Evolutionary conservation across 2,797 vertebrate species (phyloP).

Genomic region (Dicrostonyx torquatus): DNA sequence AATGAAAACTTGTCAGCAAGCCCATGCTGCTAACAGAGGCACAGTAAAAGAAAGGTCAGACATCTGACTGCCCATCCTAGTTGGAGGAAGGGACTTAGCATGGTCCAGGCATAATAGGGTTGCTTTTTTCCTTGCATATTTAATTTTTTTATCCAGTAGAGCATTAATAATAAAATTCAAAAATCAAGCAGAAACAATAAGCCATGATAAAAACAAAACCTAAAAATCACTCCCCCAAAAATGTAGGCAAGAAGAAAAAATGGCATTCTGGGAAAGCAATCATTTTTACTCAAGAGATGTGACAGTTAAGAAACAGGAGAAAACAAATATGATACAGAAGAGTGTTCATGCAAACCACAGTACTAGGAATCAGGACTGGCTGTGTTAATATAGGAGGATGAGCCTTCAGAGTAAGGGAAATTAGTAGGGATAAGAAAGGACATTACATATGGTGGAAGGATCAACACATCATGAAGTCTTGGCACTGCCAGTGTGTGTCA

Average conservation of each 20-base stretch:
- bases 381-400: background rate
- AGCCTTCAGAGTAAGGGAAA: slow-evolving; percentile 20
- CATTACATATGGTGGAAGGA: background rate
- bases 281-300: slow-evolving; percentile 50
- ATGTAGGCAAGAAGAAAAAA: slow-evolving; percentile 49
- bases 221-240: slow-evolving; percentile 63
- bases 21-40: background rate
- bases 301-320: slow-evolving; percentile 53
- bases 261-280: slow-evolving; percentile 40
- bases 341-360: slow-evolving; percentile 3
- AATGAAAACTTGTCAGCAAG: background rate
- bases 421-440: background rate
- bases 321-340: slow-evolving; percentile 51
- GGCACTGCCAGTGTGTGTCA: background rate
- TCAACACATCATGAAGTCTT: background rate
- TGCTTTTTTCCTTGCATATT: background rate
- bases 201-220: slow-evolving; percentile 40
- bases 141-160: slow-evolving; percentile 39
- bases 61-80: background rate
- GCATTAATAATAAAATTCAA: slow-evolving; percentile 49
- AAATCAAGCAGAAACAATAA: slow-evolving; percentile 51
- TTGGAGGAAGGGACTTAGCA: background rate
- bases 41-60: slow-evolving; percentile 31
- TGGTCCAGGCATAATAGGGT: background rate
- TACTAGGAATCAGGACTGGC: background rate